Evolutionary conservation across 2,888 invertebrate genomes (phyloP).

Genomic region (Coenonympha arcania): DNA sequence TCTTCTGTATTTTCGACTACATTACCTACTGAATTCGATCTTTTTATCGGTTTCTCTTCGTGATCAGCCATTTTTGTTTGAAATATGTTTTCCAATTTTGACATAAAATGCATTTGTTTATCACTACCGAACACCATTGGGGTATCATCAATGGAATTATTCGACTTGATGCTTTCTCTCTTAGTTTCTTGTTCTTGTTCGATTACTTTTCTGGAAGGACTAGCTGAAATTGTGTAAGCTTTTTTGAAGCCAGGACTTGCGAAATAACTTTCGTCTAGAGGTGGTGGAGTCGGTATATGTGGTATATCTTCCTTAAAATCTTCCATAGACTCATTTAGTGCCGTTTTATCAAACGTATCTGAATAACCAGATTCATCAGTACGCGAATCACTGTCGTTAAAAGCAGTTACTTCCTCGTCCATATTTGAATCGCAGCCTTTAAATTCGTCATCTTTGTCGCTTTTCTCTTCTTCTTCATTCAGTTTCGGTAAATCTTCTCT

Average conservation of each 20-base stretch:
- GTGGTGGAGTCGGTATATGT: constrained; percentile 60
- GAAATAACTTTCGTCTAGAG: constrained; percentile 56
- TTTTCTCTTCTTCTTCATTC: constrained; percentile 55
- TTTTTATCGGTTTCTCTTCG: constrained; percentile 47
- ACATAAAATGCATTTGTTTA: constrained; percentile 54
- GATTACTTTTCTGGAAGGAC: constrained; percentile 27
- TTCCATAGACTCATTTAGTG: constrained; percentile 46
- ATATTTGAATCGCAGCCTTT: constrained; percentile 28
- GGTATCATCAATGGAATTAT: constrained; percentile 35
- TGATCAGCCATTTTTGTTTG: constrained; percentile 48
- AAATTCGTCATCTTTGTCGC: constrained; percentile 34
- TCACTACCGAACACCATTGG: constrained; percentile 42
- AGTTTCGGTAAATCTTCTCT: constrained; percentile 69
- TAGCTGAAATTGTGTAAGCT: constrained; percentile 38
- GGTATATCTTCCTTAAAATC: constrained; percentile 41
- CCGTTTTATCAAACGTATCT: constrained; percentile 57
- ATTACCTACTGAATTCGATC: constrained; percentile 60
- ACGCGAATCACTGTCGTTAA: constrained; percentile 61
- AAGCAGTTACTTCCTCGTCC: constrained; percentile 50
- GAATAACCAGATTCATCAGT: constrained; percentile 69
- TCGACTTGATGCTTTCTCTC: constrained; percentile 36
- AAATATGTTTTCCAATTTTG: constrained; percentile 58
- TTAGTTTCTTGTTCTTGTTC: constrained; percentile 31
- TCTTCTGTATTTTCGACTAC: constrained; percentile 41
- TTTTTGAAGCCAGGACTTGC: constrained; percentile 37